Conservation (phyloP, 2,888 invertebrate genomes). For the Chrysina gloriosa region DNA sequence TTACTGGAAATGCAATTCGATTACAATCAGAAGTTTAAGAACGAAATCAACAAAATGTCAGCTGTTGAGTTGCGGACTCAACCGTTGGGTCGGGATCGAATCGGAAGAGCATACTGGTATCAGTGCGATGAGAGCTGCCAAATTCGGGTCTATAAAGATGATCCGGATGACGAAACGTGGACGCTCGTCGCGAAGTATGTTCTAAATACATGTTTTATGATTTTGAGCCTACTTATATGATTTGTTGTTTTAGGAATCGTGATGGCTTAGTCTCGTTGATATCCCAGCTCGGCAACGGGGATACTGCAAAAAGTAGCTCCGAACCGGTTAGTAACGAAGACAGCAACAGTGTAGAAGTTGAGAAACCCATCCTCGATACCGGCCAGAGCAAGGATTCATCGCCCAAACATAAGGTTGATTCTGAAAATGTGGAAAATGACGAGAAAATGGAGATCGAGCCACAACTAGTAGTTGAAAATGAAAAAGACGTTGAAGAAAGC, state of each 20-base stretch:
- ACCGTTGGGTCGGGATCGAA: constrained; percentile 91
- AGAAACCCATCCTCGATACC: constrained; percentile 69
- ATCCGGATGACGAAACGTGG: constrained; percentile 97
- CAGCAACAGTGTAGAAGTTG: constrained; percentile 72
- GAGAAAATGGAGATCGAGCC: constrained; percentile 50
- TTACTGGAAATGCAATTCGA: constrained; percentile 96
- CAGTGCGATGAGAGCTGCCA: constrained; percentile 90
- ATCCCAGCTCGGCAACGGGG: constrained; percentile 75
- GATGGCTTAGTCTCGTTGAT: constrained; percentile 86
- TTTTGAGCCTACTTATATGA: constrained; percentile 38
- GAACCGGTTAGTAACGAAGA: constrained; percentile 74
- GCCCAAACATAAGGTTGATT: constrained; percentile 31
- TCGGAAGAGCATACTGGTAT: constrained; percentile 94
- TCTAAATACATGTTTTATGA: constrained; percentile 26
- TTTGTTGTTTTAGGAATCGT: constrained; percentile 62
- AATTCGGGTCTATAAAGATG: constrained; percentile 92
- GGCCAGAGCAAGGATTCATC: constrained; percentile 63
- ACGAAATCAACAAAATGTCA: constrained; percentile 81
- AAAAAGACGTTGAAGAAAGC: constrained; percentile 53
- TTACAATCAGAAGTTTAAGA: constrained; percentile 91
- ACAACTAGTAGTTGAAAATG: constrained; percentile 39
- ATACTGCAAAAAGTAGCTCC: constrained; percentile 71
- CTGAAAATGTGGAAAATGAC: constrained; percentile 51
- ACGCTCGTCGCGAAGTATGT: constrained; percentile 87
- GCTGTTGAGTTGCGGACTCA: constrained; percentile 85